A percentile compares a stretch with the other conserved stretches of the same genome.
These are phyloP conservation scores for Epizoanthus illoricatus DNA, from an alignment of 92 coral and sea anemone genomes.

Conservation along the genomic window DNA sequence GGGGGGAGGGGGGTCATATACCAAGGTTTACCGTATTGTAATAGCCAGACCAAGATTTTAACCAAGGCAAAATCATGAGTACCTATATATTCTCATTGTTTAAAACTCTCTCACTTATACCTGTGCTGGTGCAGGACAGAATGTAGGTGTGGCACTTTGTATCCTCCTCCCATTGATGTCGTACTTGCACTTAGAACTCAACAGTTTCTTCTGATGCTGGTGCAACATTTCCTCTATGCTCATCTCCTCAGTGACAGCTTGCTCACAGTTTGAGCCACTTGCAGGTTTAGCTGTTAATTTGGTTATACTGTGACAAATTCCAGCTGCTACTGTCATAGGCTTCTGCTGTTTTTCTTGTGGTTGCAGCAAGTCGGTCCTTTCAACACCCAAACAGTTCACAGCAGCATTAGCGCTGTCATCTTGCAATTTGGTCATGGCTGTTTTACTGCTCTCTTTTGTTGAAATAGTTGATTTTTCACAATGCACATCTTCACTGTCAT, in stretches of 20 bases:
- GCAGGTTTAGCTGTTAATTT: not conserved
- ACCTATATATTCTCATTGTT: not conserved
- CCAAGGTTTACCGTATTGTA: too few relatives aligned
- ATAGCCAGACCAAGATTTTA: not conserved
- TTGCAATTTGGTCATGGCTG: not conserved
- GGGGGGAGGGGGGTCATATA: not conserved
- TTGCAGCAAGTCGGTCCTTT: not conserved
- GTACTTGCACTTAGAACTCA: conserved; percentile 61
- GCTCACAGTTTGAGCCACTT: not conserved
- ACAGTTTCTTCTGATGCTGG: conserved; percentile 64
- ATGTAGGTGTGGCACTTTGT: conserved; percentile 63
- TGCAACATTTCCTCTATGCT: conserved; percentile 70
- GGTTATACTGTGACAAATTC: not conserved
- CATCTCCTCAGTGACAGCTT: conserved; percentile 11
- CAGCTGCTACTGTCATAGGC: not conserved
- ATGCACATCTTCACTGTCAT: not conserved
- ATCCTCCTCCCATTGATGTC: conserved; percentile 81
- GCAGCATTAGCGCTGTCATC: not conserved
- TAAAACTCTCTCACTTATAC: not conserved
- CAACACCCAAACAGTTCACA: not conserved
- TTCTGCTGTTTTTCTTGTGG: not conserved
- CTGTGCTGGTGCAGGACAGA: conserved; percentile 81
- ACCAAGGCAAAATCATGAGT: too few relatives aligned
- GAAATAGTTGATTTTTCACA: not conserved
- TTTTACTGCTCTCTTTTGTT: not conserved